Conservation (phyloP, 2,113 vertebrate genomes). For the Ailurus styani region DNA sequence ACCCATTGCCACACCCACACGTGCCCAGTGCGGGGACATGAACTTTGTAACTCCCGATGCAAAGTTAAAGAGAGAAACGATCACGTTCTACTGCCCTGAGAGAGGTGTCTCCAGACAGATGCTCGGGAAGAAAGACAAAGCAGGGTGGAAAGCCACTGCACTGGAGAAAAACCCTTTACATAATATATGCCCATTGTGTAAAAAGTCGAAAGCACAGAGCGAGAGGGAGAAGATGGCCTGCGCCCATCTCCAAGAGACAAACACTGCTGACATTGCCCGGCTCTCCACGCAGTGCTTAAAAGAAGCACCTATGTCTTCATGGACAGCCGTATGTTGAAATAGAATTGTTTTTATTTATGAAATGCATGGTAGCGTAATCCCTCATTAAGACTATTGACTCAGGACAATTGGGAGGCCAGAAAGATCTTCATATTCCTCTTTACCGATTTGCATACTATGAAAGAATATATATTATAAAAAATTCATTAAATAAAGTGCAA, state of each 20-base stretch:
- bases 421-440: not conserved
- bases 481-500: not conserved
- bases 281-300: not conserved
- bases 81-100: not conserved
- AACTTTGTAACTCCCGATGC: not conserved
- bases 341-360: not conserved
- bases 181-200: not conserved
- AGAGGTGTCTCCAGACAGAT: not conserved
- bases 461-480: not conserved
- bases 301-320: not conserved
- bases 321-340: not conserved
- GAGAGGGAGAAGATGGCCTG: not conserved
- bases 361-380: not conserved
- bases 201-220: not conserved
- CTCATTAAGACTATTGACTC: not conserved
- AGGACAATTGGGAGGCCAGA: not conserved
- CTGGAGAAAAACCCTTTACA: not conserved
- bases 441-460: not conserved
- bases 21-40: not conserved
- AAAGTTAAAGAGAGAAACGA: not conserved
- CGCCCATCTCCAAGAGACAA: not conserved
- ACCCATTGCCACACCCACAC: not conserved
- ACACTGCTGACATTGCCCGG: not conserved
- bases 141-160: not conserved
- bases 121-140: not conserved